Evolutionary conservation across 2,888 invertebrate genomes (phyloP), one percentile per base, ranked within the genome.

Genomic region (Bombyx huttoni): DNA sequence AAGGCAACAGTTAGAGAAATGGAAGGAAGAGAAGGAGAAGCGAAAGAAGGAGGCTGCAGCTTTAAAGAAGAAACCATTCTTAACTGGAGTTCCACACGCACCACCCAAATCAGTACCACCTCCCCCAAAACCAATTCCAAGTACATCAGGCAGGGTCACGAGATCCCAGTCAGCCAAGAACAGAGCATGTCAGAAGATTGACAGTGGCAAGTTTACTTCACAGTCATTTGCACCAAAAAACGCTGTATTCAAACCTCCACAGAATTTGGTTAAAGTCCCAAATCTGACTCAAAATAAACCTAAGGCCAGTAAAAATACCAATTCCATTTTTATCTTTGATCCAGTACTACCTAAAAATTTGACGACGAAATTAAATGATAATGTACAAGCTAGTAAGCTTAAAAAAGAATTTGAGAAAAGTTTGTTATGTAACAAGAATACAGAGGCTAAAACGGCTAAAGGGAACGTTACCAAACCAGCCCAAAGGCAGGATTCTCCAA

Each of bases 201-300:
- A 24, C 3, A 24, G 24, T 24, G 24, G 24, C 1, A 24, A 24
- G 24, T 24, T 1, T 24, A 3, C 51, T 14, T 48, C 51, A 48
- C 58, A 68, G 45, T 89, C 89, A 0, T 90, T 91, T 75, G 91
- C 91, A 9, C 91, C 91, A 0, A 67, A 67, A 52, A 83, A 89
- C 75, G 86, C 91, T 13, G 58, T 70, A 10, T 91, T 92, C 62
- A 82, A 76, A 60, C 78, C 89, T 6, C 91, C 91, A 0, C 54
- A 66, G 57, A 69, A 68, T 9, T 47, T 71, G 8, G 58, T 54
- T 0, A 76, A 70, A 53, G 61, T 70, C 52, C 75, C 75, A 6
- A 67, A 53, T 14, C 53, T 81, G 46, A 64, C 56, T 2, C 61
- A 69, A 34, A 55, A 59, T 45, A 63, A 55, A 54, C 57, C 50